Conservation (phyloP, 2,888 invertebrate species). For the Malthinus seriepunctatus region DNA sequence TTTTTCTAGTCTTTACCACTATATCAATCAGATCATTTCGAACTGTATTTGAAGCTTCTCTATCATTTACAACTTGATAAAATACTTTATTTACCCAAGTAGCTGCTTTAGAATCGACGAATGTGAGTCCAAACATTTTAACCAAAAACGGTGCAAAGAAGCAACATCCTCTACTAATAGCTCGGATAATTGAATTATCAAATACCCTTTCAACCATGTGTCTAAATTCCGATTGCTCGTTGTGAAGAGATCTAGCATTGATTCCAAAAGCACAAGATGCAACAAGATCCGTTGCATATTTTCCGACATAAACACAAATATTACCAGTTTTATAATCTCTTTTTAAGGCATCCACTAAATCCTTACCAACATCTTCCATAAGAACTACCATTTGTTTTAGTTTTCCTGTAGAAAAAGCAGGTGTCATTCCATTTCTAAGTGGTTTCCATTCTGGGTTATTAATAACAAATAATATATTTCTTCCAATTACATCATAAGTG, state of each 20-base stretch:
- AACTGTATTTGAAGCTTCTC: constrained; percentile 33
- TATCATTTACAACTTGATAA: constrained; percentile 37
- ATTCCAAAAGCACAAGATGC: constrained; percentile 55
- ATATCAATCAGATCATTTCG: constrained; percentile 48
- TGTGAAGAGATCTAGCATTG: constrained; percentile 37
- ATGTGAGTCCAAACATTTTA: constrained; percentile 36
- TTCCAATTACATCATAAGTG: constrained; percentile 48
- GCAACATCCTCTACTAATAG: constrained; percentile 37
- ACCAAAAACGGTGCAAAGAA: constrained; percentile 40
- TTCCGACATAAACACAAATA: constrained; percentile 47
- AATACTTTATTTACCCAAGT: constrained; percentile 42
- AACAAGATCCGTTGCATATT: constrained; percentile 54
- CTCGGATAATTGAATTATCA: constrained; percentile 42
- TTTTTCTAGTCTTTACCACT: constrained; percentile 1
- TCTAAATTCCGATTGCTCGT: constrained; percentile 40
- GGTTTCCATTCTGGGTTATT: constrained; percentile 57
- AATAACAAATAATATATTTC: constrained; percentile 51
- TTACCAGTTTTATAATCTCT: constrained; percentile 34
- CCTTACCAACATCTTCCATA: background rate
- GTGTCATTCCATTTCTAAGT: constrained; percentile 55
- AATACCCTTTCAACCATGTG: constrained; percentile 48
- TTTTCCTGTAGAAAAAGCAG: constrained; percentile 58
- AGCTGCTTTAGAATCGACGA: constrained; percentile 36
- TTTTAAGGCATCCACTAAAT: background rate
- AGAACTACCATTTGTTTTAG: constrained; percentile 53